These are phyloP conservation scores for Pantherophis alleghaniensis DNA, from an alignment of 2,797 vertebrate species.

Conservation along the genomic window DNA sequence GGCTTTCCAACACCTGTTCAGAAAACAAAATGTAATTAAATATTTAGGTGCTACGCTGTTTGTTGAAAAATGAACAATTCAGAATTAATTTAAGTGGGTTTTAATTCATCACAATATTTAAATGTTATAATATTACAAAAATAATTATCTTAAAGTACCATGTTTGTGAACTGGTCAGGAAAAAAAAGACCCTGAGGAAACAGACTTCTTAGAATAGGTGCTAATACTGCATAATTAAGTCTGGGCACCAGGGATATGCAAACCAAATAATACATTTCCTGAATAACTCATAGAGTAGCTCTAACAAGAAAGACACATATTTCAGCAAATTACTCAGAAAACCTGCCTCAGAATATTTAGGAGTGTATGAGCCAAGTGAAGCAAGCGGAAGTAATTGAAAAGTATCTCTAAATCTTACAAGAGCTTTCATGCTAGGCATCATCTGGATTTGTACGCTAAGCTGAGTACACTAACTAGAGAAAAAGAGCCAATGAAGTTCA, in stretches of 20 bases:
- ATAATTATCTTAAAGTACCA: constrained; percentile 61
- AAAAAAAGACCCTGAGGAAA: constrained; percentile 43
- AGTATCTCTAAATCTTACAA: constrained; percentile 29
- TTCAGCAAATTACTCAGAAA: constrained; percentile 42
- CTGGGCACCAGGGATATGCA: constrained; percentile 63
- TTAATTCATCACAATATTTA: constrained; percentile 64
- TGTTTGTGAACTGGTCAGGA: constrained; percentile 42
- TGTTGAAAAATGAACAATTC: constrained; percentile 59
- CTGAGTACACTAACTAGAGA: neutral
- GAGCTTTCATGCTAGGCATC: neutral
- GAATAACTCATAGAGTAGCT: constrained; percentile 67
- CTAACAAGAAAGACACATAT: constrained; percentile 58
- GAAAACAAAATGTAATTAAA: constrained; percentile 55
- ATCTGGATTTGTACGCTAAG: constrained; percentile 2
- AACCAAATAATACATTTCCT: constrained; percentile 69
- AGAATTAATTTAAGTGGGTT: constrained; percentile 53
- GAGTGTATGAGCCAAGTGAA: neutral
- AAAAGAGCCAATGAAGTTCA: neutral
- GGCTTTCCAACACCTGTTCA: constrained; percentile 52
- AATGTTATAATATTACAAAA: constrained; percentile 61
- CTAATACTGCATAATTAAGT: constrained; percentile 68
- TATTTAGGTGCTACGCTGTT: constrained; percentile 58
- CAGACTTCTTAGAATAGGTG: constrained; percentile 62
- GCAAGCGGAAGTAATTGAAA: constrained; percentile 21
- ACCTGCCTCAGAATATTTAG: constrained; percentile 16